Base-by-base conservation (phyloP, 2,113 vertebrate species). In the Atractosteus spatula region DNA sequence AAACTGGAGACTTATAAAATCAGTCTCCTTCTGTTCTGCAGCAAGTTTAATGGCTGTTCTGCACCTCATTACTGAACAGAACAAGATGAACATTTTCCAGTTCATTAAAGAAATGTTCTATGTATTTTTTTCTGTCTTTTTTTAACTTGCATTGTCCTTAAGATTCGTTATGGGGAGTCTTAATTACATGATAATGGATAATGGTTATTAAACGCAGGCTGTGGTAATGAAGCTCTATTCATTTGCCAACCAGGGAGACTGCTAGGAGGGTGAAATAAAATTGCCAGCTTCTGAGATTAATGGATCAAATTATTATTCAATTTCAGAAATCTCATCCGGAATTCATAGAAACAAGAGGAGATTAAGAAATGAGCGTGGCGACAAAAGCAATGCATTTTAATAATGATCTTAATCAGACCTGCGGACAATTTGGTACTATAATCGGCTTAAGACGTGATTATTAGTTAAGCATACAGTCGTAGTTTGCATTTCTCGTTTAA, bases 181-280 rank as follows among this genome's bases (percentile, higher is more conserved):
- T 99, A 99, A 99, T 99, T 98, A 99, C 94, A 93, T 93, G 93
- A 96, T 98, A 98, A 99, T 97, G 95, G 96, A 97, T 97, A 96
- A 96, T 89, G 94, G 95, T 97, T 96, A 98, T 97, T 99, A 98
- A 98, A 96, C 90, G 93, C 88, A 92, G 93, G 89, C 92, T 94
- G 90, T 90, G 89, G 94, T 95, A 97, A 96, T 96, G 96, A 96
- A 96, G 95, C 94, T 93, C 95, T 92, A 95, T 98, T 96, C 95
- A 97, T 98, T 96, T 95, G 92, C 74, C 87, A 93, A 90, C 93
- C 88, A 90, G 86, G 88, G 92, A 94, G 91, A 92, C 90, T 85
- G 84, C 82, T 91, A 89, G 92, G 89, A 89, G 89, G 83, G 89
- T 88, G 83, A 94, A 94, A 94, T 93, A 95, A 97, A 97, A 97